Conservation (phyloP, 2,113 vertebrate genomes). For the Melierax canorus region DNA sequence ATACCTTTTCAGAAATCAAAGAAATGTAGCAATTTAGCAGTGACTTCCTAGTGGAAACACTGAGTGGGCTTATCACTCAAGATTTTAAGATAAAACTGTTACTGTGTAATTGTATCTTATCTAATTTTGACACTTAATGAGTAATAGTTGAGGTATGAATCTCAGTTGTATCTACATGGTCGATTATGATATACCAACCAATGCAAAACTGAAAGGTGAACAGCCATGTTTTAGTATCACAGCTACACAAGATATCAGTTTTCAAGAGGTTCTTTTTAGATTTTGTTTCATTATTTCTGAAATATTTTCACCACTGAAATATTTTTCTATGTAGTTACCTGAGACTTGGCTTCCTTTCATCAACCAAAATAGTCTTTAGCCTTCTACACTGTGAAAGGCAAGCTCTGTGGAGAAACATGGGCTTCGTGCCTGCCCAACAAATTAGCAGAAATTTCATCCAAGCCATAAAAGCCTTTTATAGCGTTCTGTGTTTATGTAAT, state of each 20-base stretch:
- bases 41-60: not conserved
- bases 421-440: not conserved
- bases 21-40: not conserved
- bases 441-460: constrained; percentile 10
- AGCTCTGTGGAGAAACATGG: not conserved
- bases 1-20: not conserved
- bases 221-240: not conserved
- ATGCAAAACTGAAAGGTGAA: not conserved
- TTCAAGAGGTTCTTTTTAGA: not conserved
- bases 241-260: not conserved
- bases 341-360: not conserved
- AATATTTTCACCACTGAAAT: not conserved
- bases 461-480: constrained; percentile 22
- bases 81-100: not conserved
- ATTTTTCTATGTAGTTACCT: not conserved
- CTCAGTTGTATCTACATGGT: not conserved
- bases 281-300: not conserved
- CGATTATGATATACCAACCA: not conserved
- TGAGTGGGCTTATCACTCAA: not conserved
- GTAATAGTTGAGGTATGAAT: not conserved
- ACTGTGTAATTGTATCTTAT: not conserved
- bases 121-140: not conserved
- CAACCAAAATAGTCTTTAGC: not conserved
- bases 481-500: constrained; percentile 16
- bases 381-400: not conserved